Conservation (phyloP, 1,140 invertebrate genomes). For the Leptestheria dahalacensis region DNA sequence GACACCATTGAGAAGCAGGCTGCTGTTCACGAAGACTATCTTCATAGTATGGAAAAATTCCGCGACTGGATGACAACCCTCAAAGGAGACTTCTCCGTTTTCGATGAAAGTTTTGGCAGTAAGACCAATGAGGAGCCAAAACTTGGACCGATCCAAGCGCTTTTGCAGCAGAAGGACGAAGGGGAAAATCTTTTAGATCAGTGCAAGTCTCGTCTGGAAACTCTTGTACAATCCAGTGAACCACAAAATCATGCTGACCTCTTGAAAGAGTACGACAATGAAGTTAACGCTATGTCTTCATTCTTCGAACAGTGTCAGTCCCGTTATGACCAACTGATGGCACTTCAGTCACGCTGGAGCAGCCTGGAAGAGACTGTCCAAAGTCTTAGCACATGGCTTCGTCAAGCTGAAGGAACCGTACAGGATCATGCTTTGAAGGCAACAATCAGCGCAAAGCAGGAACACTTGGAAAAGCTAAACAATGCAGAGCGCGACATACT, state of each 20-base stretch:
- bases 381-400: slow-evolving; percentile 62
- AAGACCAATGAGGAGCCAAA: slow-evolving; percentile 57
- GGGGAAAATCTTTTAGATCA: slow-evolving; percentile 53
- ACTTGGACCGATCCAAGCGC: slow-evolving; percentile 52
- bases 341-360: slow-evolving; percentile 55
- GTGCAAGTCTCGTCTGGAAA: slow-evolving; percentile 51
- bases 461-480: slow-evolving; percentile 62
- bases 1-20: slow-evolving; percentile 51
- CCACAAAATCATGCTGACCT: slow-evolving; percentile 56
- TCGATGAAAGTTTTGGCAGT: slow-evolving; percentile 48
- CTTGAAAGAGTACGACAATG: slow-evolving; percentile 53
- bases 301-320: slow-evolving; percentile 53
- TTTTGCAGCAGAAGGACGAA: slow-evolving; percentile 52
- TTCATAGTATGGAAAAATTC: slow-evolving; percentile 55
- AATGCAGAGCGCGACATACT: slow-evolving; percentile 54
- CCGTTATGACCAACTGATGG: slow-evolving; percentile 45
- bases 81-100: slow-evolving; percentile 46
- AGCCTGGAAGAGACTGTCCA: slow-evolving; percentile 56
- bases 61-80: slow-evolving; percentile 55
- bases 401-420: slow-evolving; percentile 60
- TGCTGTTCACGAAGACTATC: slow-evolving; percentile 62
- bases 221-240: slow-evolving; percentile 61
- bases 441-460: slow-evolving; percentile 61
- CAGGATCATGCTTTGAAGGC: slow-evolving; percentile 82
- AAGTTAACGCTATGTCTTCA: slow-evolving; percentile 53